Evolutionary conservation across 2,113 vertebrate species (phyloP).

Genomic region (Cryptomyrus ogoouensis): DNA sequence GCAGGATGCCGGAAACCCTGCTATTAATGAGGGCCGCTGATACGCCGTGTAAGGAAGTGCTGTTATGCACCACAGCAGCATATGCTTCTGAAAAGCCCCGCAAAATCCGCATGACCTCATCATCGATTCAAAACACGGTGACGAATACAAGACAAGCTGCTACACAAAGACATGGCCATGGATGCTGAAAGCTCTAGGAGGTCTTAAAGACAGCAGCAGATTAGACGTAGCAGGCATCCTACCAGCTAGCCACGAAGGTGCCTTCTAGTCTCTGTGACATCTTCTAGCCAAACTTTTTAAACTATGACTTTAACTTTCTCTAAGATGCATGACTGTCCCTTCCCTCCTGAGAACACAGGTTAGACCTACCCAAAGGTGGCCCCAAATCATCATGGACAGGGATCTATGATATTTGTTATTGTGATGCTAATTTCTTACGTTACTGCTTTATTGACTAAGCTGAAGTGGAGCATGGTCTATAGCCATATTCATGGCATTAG

Average conservation of each 20-base stretch:
- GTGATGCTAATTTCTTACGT: background rate
- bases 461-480: background rate
- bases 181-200: background rate
- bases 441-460: background rate
- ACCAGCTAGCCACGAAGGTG: background rate
- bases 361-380: background rate
- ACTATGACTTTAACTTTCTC: background rate
- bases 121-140: background rate
- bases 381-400: background rate
- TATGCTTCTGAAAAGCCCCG: background rate
- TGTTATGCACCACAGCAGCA: background rate
- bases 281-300: background rate
- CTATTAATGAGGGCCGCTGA: background rate
- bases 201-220: background rate
- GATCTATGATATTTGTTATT: background rate
- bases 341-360: background rate
- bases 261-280: background rate
- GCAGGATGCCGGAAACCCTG: background rate
- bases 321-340: no score
- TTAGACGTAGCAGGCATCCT: background rate
- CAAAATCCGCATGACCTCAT: background rate
- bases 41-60: background rate
- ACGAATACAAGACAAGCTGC: background rate
- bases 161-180: background rate
- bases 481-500: background rate